Evolutionary conservation across 2,797 vertebrate species (phyloP), one percentile per base, ranked within the genome.

Genomic region (Chaenodraco wilsoni): DNA sequence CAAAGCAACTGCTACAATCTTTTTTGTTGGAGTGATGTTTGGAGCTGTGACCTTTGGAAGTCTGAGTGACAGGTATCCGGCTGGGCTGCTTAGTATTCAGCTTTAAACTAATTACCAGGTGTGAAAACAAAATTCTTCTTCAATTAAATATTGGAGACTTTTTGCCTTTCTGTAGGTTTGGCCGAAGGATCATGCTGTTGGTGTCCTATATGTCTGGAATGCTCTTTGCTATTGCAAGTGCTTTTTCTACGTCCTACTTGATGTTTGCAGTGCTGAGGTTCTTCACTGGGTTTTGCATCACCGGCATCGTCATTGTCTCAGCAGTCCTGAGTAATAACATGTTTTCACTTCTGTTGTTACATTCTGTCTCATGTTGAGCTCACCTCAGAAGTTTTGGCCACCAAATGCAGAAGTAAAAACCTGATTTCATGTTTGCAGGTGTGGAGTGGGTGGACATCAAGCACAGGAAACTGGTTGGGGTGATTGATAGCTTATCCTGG

Each of bases 371-470:
- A 59, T 49, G 10, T 10, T 17, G 3, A 51, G 23, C 23, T 75
- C 27, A 61, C 46, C 9, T 45, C 2, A 69, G 19, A 68, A 40
- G 11, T n/a, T 8, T 4, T 23, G 8, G 13, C 1, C 7, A 27
- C 2, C 9, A 64, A n/a, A 17, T 44, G 9, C 9, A 56, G 2
- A 44, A 31, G n/a, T 21, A 33, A 40, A 23, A 57, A 16, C 0
- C 43, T 14, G 0, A 21, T 31, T 74, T 72, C 49, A 62, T 81
- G 49, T 41, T 17, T 71, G 41, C 87, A 95, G 95, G 79, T 91
- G 85, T 95, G 57, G 95, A 96, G 82, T 96, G 95, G 95, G 94
- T 95, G 43, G 92, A 91, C 78, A 89, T 95, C 45, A 62, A 93
- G 49, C 94, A 94, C 85, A 91, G 95, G 65, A 94, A 88, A 56